phyloP scores from a whole-genome alignment of 2,113 vertebrate species.

The Oenanthe melanoleuca region DNA sequence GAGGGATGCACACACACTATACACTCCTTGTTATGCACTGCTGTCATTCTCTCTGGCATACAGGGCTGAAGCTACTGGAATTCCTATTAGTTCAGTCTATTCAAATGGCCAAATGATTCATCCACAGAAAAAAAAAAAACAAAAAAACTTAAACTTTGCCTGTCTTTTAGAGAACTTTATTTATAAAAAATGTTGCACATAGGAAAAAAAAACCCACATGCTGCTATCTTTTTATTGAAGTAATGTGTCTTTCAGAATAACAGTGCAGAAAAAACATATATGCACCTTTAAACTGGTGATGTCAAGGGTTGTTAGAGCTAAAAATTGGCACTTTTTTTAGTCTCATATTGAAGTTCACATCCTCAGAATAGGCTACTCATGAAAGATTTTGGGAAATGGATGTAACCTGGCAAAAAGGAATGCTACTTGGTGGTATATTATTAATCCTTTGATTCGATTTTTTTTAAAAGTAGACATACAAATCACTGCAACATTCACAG shows the following conservation, averaged over 20 bases:
- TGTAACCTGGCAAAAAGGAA: background rate
- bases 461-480: background rate
- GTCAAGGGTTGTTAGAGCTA: background rate
- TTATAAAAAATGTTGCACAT: background rate
- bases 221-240: background rate
- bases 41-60: background rate
- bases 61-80: background rate
- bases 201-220: background rate
- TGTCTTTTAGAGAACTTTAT: background rate
- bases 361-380: background rate
- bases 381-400: background rate
- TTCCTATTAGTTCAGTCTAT: slow-evolving; percentile 12
- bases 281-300: background rate
- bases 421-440: background rate
- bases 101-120: slow-evolving; percentile 4
- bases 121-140: background rate
- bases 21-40: rapidly evolving
- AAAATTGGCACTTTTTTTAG: background rate
- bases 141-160: background rate
- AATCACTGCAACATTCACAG: background rate
- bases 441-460: background rate
- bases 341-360: background rate
- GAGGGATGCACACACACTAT: rapidly evolving
- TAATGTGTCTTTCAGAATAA: background rate
- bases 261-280: background rate